Conservation (phyloP, 2,888 invertebrate genomes). For the Polyommatus icarus region DNA sequence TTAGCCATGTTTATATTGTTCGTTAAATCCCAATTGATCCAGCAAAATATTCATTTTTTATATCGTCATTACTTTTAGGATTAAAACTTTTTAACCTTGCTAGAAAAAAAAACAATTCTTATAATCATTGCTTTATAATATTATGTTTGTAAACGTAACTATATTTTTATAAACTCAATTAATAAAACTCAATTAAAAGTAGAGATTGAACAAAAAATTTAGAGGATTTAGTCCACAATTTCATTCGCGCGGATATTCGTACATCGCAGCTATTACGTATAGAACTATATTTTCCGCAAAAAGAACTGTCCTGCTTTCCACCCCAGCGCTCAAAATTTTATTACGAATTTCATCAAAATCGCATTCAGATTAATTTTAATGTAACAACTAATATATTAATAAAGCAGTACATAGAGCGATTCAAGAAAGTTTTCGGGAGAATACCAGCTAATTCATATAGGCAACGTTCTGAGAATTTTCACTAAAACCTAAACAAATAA, state of each 20-base stretch:
- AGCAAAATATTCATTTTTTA: not conserved
- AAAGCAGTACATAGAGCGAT: too few species aligned
- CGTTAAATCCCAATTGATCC: not conserved
- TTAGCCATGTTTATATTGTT: slow-evolving; percentile 28
- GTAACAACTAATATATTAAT: too few species aligned
- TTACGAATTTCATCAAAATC: not conserved
- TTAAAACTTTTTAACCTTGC: not conserved
- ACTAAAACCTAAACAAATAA: too few species aligned
- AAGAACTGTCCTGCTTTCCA: not conserved
- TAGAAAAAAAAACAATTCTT: not conserved
- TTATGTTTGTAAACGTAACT: too few species aligned
- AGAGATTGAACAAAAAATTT: not conserved
- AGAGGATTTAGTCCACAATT: not conserved
- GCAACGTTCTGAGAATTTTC: too few species aligned
- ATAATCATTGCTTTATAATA: not conserved
- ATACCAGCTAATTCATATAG: too few species aligned
- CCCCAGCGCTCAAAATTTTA: not conserved
- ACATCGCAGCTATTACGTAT: not conserved
- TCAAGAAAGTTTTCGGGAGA: too few species aligned
- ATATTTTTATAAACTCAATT: too few species aligned
- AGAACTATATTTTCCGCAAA: not conserved
- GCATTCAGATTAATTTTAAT: too few species aligned
- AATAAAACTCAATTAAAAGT: not conserved
- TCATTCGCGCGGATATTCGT: not conserved
- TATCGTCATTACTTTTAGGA: not conserved